A percentile compares a stretch with the other conserved stretches of the same genome.
Evolutionary conservation across 2,888 invertebrate genomes (phyloP).

Genomic region (Pammene fasciana): DNA sequence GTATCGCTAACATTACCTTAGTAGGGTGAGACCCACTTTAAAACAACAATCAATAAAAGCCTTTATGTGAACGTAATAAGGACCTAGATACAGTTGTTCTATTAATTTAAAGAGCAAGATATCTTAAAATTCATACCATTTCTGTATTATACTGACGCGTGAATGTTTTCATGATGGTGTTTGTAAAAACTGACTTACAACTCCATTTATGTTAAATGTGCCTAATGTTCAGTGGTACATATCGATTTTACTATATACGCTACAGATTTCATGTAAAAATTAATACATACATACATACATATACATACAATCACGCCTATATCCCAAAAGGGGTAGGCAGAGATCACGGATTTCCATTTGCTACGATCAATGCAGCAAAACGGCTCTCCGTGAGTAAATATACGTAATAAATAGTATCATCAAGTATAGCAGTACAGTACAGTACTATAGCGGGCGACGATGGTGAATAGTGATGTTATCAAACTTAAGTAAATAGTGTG

Average conservation of each 20-base stretch:
- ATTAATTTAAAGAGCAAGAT: conserved; percentile 7
- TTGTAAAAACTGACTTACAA: conserved; percentile 2
- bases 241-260: not conserved
- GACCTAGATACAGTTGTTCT: not conserved
- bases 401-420: too few relatives aligned
- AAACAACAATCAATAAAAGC: conserved; percentile 1
- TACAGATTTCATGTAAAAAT: not conserved
- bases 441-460: too few relatives aligned
- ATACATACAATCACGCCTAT: too few relatives aligned
- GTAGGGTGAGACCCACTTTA: not conserved
- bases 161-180: not conserved
- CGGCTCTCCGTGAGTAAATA: too few relatives aligned
- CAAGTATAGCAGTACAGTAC: too few relatives aligned
- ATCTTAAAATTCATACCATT: conserved; percentile 23
- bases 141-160: not conserved
- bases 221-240: not conserved
- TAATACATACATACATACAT: too few relatives aligned
- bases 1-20: conserved; percentile 15
- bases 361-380: too few relatives aligned
- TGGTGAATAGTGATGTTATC: too few relatives aligned
- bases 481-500: too few relatives aligned
- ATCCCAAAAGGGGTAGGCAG: too few relatives aligned
- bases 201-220: not conserved
- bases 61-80: not conserved
- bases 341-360: too few relatives aligned